phyloP scores from a whole-genome alignment of 2,113 vertebrate species.

The Cheirogaleus medius region DNA sequence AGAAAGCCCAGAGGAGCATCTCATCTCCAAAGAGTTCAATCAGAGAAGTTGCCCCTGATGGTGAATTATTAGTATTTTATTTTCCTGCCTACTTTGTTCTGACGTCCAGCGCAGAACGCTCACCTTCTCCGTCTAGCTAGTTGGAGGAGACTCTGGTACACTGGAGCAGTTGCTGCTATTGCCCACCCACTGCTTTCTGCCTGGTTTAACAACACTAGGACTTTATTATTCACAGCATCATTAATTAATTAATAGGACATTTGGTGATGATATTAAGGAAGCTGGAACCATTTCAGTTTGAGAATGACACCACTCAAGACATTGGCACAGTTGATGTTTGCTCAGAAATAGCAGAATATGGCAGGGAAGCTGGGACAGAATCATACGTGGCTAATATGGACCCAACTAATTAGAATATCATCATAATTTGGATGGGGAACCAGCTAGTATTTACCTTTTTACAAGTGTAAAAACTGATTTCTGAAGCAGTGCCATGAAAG shows the following conservation, averaged over 20 bases:
- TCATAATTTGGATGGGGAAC: conserved; percentile 37
- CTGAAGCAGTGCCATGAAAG: conserved; percentile 41
- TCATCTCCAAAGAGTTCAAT: background rate
- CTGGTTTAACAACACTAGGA: conserved; percentile 46
- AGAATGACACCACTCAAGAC: conserved; percentile 10
- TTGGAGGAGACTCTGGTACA: background rate
- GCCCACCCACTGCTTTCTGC: background rate
- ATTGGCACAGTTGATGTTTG: conserved; percentile 60
- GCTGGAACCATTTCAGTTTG: conserved; percentile 43
- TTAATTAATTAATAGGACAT: conserved; percentile 65
- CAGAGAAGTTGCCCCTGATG: no score
- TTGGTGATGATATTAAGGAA: conserved; percentile 61
- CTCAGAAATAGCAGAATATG: conserved; percentile 46
- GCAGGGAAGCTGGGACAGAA: conserved; percentile 37
- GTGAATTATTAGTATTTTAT: background rate
- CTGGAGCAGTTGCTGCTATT: background rate
- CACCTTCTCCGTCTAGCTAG: background rate
- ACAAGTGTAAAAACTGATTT: conserved; percentile 33
- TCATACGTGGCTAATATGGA: conserved; percentile 56
- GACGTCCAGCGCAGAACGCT: background rate
- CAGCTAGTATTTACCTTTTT: conserved; percentile 52
- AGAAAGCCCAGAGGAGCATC: background rate
- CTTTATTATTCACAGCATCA: conserved; percentile 62
- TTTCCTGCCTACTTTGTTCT: background rate
- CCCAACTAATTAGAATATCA: conserved; percentile 49